phyloP scores from a whole-genome alignment of 2,888 invertebrate genomes.

The Morpho helenor region DNA sequence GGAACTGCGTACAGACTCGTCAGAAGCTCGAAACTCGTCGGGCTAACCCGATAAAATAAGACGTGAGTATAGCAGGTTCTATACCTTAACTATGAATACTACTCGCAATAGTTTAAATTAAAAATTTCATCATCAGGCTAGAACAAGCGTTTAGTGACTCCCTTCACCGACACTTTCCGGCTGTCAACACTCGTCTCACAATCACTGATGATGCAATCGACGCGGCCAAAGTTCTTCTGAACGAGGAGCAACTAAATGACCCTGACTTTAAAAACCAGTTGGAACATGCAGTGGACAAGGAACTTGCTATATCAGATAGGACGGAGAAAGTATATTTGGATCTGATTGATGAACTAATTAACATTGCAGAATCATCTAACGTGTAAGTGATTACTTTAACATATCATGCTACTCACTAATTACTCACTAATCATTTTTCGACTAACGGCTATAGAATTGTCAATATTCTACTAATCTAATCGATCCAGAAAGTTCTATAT shows the following conservation, averaged over 20 bases:
- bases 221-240: slow-evolving; percentile 67
- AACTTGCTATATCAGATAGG: slow-evolving; percentile 53
- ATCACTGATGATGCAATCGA: slow-evolving; percentile 74
- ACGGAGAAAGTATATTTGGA: slow-evolving; percentile 74
- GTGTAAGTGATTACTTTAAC: slow-evolving; percentile 42
- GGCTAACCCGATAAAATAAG: too few relatives aligned
- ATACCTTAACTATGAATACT: too few relatives aligned
- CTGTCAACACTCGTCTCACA: slow-evolving; percentile 79
- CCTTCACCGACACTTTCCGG: slow-evolving; percentile 80
- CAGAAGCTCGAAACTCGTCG: too few relatives aligned
- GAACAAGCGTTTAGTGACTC: slow-evolving; percentile 77
- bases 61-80: too few relatives aligned
- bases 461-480: too few relatives aligned
- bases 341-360: slow-evolving; percentile 76
- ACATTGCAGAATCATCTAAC: slow-evolving; percentile 63
- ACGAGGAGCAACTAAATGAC: slow-evolving; percentile 49
- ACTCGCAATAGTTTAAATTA: too few relatives aligned
- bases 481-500: too few relatives aligned
- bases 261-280: slow-evolving; percentile 37
- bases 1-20: too few relatives aligned
- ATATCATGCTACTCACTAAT: too few relatives aligned
- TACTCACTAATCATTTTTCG: too few relatives aligned
- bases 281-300: slow-evolving; percentile 53
- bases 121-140: slow-evolving; percentile 48
- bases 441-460: too few relatives aligned